These are phyloP conservation scores for Rissa tridactyla DNA, from an alignment of 2,113 vertebrate species.

Conservation along the genomic window DNA sequence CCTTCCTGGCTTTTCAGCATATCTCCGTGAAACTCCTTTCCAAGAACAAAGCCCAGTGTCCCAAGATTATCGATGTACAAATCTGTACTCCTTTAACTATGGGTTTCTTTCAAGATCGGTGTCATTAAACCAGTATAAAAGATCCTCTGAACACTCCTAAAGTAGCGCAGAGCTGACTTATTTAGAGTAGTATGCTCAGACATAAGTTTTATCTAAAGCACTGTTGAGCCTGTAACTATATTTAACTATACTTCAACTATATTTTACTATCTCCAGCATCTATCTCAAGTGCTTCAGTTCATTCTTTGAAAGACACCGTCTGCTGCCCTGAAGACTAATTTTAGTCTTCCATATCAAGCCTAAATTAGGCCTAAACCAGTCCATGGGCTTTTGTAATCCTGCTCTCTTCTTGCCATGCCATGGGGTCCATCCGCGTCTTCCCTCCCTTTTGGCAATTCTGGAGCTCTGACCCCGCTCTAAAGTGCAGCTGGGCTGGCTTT, in stretches of 20 bases:
- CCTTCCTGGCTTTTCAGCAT: background rate
- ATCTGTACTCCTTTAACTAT: background rate
- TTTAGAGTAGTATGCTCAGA: background rate
- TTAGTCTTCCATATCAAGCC: background rate
- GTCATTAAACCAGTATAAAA: background rate
- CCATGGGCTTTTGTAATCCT: background rate
- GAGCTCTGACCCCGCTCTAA: background rate
- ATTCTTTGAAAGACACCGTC: background rate
- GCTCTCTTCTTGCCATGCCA: background rate
- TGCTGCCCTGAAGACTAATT: background rate
- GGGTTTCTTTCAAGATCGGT: background rate
- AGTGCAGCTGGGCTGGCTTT: background rate
- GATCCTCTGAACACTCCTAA: background rate
- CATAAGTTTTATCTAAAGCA: background rate
- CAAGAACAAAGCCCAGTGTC: background rate
- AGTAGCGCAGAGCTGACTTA: background rate
- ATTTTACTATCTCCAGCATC: background rate
- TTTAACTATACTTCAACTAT: background rate
- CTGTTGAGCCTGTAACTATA: background rate
- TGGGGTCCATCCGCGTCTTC: background rate
- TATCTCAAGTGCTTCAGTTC: background rate
- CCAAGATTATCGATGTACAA: background rate
- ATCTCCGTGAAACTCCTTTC: background rate
- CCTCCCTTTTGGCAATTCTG: background rate
- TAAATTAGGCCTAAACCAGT: background rate